Evolutionary conservation across 30 jellyfish, hydroid and myxozoan species (phyloP).

Genomic region (Euphysa ruthae): DNA sequence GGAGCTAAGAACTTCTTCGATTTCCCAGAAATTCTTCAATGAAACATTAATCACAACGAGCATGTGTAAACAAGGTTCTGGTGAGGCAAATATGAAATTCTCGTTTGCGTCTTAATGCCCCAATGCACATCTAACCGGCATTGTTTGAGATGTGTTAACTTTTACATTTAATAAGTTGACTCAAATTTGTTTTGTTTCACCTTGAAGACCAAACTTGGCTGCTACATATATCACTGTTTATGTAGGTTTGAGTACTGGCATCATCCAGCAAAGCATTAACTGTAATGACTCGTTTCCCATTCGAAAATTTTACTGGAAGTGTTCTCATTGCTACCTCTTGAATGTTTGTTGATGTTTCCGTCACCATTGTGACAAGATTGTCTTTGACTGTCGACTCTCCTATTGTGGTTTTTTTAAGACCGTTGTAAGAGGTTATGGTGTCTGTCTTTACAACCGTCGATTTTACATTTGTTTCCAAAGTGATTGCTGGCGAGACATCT

Average conservation of each 20-base stretch:
- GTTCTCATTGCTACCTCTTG: conserved; percentile 33
- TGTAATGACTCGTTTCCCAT: conserved; percentile 15
- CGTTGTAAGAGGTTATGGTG: no score
- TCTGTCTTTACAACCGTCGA: no score
- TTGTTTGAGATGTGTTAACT: background rate
- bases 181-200: background rate
- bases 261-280: conserved; percentile 46
- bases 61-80: background rate
- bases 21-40: background rate
- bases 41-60: background rate
- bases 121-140: background rate
- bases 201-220: background rate
- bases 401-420: background rate
- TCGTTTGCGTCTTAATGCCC: background rate
- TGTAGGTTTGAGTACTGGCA: conserved; percentile 46
- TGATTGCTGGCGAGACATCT: background rate
- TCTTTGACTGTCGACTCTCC: background rate
- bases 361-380: no score
- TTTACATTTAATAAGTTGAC: no score
- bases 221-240: conserved; percentile 35
- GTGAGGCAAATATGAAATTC: background rate
- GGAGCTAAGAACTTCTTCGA: background rate
- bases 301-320: conserved; percentile 33
- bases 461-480: no score
- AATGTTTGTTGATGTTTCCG: no score